These are phyloP conservation scores for Maccullochella peelii DNA, from an alignment of 2,113 vertebrate genomes.

Conservation along the genomic window DNA sequence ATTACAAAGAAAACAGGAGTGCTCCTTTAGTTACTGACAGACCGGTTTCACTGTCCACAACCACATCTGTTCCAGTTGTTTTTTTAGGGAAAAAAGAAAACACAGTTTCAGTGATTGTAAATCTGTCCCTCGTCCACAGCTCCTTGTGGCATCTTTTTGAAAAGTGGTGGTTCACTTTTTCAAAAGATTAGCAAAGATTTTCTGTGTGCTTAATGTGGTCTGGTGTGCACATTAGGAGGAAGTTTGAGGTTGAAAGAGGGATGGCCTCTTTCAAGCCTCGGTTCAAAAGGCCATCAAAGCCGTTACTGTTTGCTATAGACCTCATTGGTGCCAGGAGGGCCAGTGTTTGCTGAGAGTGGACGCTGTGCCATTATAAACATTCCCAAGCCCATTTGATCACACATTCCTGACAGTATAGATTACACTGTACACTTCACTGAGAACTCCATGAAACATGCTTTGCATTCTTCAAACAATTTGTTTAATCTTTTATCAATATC, in stretches of 20 bases:
- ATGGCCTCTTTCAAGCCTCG: too few species aligned
- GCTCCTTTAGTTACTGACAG: not conserved
- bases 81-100: not conserved
- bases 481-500: slow-evolving; percentile 10
- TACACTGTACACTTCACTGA: slow-evolving; percentile 11
- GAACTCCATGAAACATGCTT: slow-evolving; percentile 1
- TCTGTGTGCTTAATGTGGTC: slow-evolving; percentile 21
- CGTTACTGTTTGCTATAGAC: slow-evolving; percentile 39
- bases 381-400: slow-evolving; percentile 12
- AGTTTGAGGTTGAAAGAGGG: slow-evolving; percentile 14
- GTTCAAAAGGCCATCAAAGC: slow-evolving; percentile 66
- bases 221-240: slow-evolving; percentile 15
- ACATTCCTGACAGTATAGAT: slow-evolving; percentile 28
- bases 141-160: slow-evolving; percentile 28
- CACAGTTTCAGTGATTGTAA: slow-evolving; percentile 9
- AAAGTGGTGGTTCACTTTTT: not conserved
- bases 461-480: slow-evolving; percentile 17
- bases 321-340: slow-evolving; percentile 65
- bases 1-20: slow-evolving; percentile 1
- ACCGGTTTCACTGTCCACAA: slow-evolving; percentile 3
- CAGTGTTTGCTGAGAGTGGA: slow-evolving; percentile 1
- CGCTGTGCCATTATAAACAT: slow-evolving; percentile 19
- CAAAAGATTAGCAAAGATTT: slow-evolving; percentile 18
- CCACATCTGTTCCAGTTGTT: slow-evolving; percentile 17
- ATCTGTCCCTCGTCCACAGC: not conserved